Base-by-base conservation (phyloP, 2,797 vertebrate genomes). In the Molossus molossus region DNA sequence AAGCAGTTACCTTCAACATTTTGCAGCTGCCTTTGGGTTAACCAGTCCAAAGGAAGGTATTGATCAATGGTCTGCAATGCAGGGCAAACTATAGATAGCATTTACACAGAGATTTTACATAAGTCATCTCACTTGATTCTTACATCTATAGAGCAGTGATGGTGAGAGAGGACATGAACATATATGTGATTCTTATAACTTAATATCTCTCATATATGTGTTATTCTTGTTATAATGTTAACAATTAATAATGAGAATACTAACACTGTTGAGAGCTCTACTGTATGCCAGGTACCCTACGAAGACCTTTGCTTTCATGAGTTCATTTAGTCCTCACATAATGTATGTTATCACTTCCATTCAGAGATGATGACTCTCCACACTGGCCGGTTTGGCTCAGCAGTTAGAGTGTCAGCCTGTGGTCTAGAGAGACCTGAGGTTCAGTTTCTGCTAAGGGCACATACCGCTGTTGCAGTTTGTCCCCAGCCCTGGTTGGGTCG, bases 21-120 rank as follows among this genome's bases (percentile, higher is more conserved):
- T n/a, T 45, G 40, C 18, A 72, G 37, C 60, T 93, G 89, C 67
- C 62, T 90, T 67, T 82, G 67, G 53, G 60, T 90, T 90, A 94
- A 82, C 21, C 57, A 69, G 23, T 85, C 64, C 53, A 57, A 69
- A 77, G 57, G 29, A 82, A 87, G 60, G n/a, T 80, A 87, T 48
- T 81, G 62, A 83, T 90, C 10, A 50, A n/a, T 90, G 23, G n/a
- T 94, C 37, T 73, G 37, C 2, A 37, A 75, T 50, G 81, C 12
- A 48, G 7, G 69, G 62, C 0, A 57, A 62, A 50, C 64, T 73
- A 62, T 0, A 79, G 80, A 76, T 33, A 80, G 15, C 13, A 48
- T 60, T 87, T 45, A 84, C 17, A 77, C 1, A 2, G 62, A 72
- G 64, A 82, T 73, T 88, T 92, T 70, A 45, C 1, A 12, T 73